A percentile compares a stretch with the other conserved stretches of the same genome.
phyloP scores from a whole-genome alignment of 2,797 vertebrate genomes.

The Brachyalestes nurse region DNA sequence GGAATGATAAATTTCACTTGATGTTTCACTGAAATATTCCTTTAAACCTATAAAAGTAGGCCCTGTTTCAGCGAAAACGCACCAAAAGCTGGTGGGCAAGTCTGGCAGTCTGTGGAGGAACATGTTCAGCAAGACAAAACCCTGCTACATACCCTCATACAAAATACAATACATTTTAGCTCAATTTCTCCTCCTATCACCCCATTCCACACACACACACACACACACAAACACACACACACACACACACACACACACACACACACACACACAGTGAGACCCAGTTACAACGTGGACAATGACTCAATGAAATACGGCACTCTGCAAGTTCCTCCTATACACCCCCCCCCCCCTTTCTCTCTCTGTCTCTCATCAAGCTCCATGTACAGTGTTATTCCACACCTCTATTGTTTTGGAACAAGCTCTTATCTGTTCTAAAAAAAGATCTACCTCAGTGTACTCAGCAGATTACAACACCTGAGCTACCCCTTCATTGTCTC shows the following conservation, averaged over 20 bases:
- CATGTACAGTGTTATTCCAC: constrained; percentile 23
- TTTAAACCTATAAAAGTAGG: background rate
- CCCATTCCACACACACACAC: background rate
- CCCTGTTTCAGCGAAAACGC: background rate
- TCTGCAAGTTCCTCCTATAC: background rate
- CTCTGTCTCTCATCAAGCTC: background rate
- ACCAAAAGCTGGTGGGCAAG: background rate
- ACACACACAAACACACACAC: no score
- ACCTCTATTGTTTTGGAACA: constrained; percentile 39
- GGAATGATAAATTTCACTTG: no score
- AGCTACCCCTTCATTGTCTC: constrained; percentile 6
- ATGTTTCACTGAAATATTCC: background rate
- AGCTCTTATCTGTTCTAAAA: constrained; percentile 33
- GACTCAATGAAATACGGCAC: background rate
- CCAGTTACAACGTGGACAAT: background rate
- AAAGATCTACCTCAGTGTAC: constrained; percentile 11
- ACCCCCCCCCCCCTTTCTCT: background rate
- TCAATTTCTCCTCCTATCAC: background rate
- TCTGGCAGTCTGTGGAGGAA: background rate
- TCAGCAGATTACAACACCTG: constrained; percentile 38
- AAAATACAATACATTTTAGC: background rate
- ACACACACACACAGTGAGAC: background rate
- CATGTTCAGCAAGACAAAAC: background rate
- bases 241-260: background rate
- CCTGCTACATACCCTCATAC: background rate